Percentiles rank a stretch among this genome's conserved stretches.
phyloP scores from a whole-genome alignment of 1,140 invertebrate species.

The Eriosoma lanigerum region DNA sequence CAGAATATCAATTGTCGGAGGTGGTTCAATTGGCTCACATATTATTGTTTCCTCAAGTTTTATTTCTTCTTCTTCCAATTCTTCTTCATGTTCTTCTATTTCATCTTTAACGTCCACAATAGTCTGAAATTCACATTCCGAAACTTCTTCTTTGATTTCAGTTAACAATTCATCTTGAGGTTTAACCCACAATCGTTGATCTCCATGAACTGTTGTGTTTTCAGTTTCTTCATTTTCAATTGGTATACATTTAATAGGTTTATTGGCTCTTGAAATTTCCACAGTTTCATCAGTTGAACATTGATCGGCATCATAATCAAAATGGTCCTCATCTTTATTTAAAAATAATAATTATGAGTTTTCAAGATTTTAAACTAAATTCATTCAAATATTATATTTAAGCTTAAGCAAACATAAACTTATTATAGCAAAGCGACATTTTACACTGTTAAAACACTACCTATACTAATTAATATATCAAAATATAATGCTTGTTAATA shows the following conservation, averaged over 20 bases:
- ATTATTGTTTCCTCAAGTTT: not conserved
- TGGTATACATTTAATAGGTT: not conserved
- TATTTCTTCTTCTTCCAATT: constrained; percentile 5
- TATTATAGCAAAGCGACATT: not conserved
- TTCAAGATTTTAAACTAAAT: not conserved
- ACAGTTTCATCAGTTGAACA: not conserved
- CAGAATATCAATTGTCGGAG: not conserved
- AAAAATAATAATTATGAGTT: constrained; percentile 20
- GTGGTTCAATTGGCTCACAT: not conserved
- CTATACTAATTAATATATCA: not conserved
- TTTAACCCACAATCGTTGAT: constrained; percentile 34
- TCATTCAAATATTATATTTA: not conserved
- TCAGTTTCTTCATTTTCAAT: constrained; percentile 23
- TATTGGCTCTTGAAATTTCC: not conserved
- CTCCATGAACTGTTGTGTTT: not conserved
- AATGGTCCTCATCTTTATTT: constrained; percentile 20
- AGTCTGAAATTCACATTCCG: not conserved
- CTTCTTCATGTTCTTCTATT: constrained; percentile 7
- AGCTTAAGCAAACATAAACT: not conserved
- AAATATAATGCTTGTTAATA: not conserved
- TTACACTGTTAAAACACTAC: not conserved
- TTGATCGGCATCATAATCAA: not conserved
- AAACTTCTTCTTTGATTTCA: constrained; percentile 28
- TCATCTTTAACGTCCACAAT: constrained; percentile 31
- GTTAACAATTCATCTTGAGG: constrained; percentile 8